These are phyloP conservation scores for Periophthalmodon schlosseri DNA, from an alignment of 2,113 vertebrate species.

Conservation along the genomic window DNA sequence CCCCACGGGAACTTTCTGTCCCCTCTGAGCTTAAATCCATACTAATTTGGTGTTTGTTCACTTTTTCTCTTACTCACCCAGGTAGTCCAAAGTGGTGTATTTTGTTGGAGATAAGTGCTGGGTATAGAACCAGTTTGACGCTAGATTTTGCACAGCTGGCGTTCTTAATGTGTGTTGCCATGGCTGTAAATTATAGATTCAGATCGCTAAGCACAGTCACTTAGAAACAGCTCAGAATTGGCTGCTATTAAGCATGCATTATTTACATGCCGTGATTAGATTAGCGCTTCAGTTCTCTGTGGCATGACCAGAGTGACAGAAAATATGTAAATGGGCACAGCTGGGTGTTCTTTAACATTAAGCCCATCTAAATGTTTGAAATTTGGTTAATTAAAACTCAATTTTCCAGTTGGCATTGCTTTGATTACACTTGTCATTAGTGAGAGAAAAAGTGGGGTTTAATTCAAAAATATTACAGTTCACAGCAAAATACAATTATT, in stretches of 20 bases:
- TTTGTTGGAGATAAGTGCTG: not conserved
- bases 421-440: constrained; percentile 5
- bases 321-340: constrained; percentile 13
- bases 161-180: constrained; percentile 1
- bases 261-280: constrained; percentile 3
- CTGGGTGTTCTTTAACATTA: constrained; percentile 6
- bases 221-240: constrained; percentile 1
- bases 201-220: constrained; percentile 9
- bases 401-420: constrained; percentile 5
- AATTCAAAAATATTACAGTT: not conserved
- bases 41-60: not conserved
- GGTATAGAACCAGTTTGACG: too few species aligned
- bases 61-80: not conserved
- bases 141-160: not conserved
- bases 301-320: constrained; percentile 3
- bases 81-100: not conserved
- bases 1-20: too few species aligned
- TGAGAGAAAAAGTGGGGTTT: not conserved
- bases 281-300: constrained; percentile 1
- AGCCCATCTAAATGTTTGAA: constrained; percentile 2
- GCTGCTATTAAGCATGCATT: constrained; percentile 11
- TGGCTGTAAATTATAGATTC: constrained; percentile 14
- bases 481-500: not conserved
- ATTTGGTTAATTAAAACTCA: constrained; percentile 8
- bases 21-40: too few species aligned